Conservation (phyloP, 2,888 invertebrate genomes). For the Euspilapteryx auroguttella region DNA sequence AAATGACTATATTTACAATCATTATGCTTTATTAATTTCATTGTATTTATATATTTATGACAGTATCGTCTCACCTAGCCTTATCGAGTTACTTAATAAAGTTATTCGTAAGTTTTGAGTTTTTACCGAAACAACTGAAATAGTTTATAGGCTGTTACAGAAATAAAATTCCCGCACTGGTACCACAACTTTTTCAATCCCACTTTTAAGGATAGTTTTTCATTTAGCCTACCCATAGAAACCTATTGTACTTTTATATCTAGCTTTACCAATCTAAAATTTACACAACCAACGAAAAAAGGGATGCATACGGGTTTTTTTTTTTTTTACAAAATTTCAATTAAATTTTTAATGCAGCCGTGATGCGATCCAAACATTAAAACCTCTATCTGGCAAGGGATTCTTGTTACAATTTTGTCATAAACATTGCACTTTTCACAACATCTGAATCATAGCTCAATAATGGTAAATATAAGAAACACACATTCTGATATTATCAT, state of each 20-base stretch:
- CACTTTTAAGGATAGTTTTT: conserved; percentile 34
- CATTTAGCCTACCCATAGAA: conserved; percentile 29
- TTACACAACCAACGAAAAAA: conserved; percentile 36
- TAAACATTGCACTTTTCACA: no score
- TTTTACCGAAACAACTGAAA: conserved; percentile 57
- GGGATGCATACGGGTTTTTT: no score
- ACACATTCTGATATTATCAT: conserved; percentile 6
- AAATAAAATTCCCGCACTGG: conserved; percentile 26
- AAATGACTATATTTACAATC: no score
- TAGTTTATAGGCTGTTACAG: conserved; percentile 46
- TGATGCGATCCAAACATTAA: no score
- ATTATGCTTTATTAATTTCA: conserved; percentile 64
- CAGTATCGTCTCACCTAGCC: conserved; percentile 64
- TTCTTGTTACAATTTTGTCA: conserved; percentile 7
- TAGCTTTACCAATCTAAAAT: conserved; percentile 28
- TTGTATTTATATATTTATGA: conserved; percentile 65
- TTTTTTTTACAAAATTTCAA: no score
- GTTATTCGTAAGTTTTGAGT: conserved; percentile 59
- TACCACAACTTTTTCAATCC: conserved; percentile 30
- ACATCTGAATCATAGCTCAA: no score
- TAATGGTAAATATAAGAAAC: conserved; percentile 3
- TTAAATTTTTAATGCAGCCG: no score
- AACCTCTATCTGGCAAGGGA: conserved; percentile 46
- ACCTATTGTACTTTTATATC: conserved; percentile 35
- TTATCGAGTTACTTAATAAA: conserved; percentile 60